Base-by-base conservation (phyloP, 2,113 vertebrate genomes). In the Aix galericulata region DNA sequence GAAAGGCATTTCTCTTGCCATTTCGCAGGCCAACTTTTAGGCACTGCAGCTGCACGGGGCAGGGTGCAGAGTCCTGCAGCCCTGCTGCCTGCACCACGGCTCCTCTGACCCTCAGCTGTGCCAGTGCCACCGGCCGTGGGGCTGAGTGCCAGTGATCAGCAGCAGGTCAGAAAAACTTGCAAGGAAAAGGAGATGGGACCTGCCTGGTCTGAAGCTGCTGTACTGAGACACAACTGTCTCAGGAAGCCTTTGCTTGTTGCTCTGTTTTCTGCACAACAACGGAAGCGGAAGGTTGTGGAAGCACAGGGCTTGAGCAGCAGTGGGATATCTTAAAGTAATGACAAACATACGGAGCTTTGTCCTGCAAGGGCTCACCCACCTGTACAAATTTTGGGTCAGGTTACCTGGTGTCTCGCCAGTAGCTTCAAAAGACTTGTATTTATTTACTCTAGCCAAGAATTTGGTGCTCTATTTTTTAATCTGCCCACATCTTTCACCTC, bases 311-410 rank as follows among this genome's bases (percentile, higher is more conserved):
- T 44, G 68, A 91, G 60, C 2, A 6, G 67, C 87, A 88, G 40
- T 46, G 59, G 79, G 84, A 29, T 92, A 87, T 71, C 92, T 66
- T 52, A 60, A 86, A 90, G 74, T 71, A 94, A 93, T 93, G 88
- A 87, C 92, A 95, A 96, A 90, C 77, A 91, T 77, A 95, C 59
- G 76, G 73, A 93, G 53, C 68, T 95, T 93, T 96, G 92, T 96
- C 94, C 93, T 92, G 83, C 74, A 86, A 92, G 53, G 71, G 59
- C 84, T 96, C 88, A 95, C 95, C 86, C 88, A 91, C 92, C 94
- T 94, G 96, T 95, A 97, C 95, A 96, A 97, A 97, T 94, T 94
- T 95, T 94, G 92, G 91, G 91, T 95, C 95, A 96, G 92, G 86
- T 94, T 96, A 95, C 93, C 88, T 96, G 93, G 94, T 97, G 92